Evolutionary conservation across 2,113 vertebrate species (phyloP), one percentile per base, ranked within the genome.

Genomic region (Hippocampus guttulatus): DNA sequence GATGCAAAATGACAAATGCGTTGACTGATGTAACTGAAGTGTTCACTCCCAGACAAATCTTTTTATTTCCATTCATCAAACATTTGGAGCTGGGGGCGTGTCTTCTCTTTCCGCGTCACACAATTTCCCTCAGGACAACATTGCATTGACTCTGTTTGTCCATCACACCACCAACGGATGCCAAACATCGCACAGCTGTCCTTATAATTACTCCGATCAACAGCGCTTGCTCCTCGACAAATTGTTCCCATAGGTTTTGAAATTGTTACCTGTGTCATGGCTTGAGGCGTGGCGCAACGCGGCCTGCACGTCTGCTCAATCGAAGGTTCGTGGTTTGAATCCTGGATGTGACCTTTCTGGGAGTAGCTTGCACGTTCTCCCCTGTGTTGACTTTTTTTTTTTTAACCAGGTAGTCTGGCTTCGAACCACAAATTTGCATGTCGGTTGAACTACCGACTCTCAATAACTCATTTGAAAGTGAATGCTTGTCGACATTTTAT

Each of bases 101-200:
- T 86, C 68, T n/a, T 75, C 33, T 43, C 20, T 79, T 40, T 88
- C 76, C 80, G 63, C 66, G 70, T 64, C 81, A 72, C 79, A 57
- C 54, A 67, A 71, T 75, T 80, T 82, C 73, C 82, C 73, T 69
- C 52, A 77, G 72, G 78, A 70, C 68, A 64, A 16, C 68, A 64
- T 80, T 79, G 30, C 80, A 79, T 80, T 76, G 71, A 80, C 79
- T 69, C 23, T 73, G 55, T 83, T 76, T 83, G 73, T 52, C 45
- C 7, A 6, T 79, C n/a, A 43, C 27, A 4, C 62, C 67, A 70
- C 33, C 67, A 63, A 70, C 75, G 47, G 70, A 73, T 68, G 74
- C 67, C 77, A 27, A 70, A 64, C 68, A 71, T 33, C 70, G 64
- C 38, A 8, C 54, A 33, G 62, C 69, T 77, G 43, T 74, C 43